Percentiles rank a stretch among this genome's conserved stretches.
Evolutionary conservation across 2,888 invertebrate species (phyloP).

Genomic region (Pollenia angustigena): DNA sequence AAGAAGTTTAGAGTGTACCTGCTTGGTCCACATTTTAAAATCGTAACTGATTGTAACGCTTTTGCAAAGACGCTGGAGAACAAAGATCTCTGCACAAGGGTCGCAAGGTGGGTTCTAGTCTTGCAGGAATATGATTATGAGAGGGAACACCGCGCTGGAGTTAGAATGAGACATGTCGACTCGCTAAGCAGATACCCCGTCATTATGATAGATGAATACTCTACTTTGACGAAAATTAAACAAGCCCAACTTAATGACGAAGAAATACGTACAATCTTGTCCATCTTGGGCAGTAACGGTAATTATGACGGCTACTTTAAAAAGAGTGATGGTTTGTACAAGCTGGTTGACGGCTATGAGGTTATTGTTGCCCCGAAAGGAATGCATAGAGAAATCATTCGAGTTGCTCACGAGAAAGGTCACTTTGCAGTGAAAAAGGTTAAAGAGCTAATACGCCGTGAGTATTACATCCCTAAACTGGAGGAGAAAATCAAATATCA

Average conservation of each 20-base stretch:
- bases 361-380: constrained; percentile 63
- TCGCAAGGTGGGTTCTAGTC: constrained; percentile 66
- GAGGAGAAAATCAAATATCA: constrained; percentile 52
- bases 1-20: constrained; percentile 76
- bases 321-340: constrained; percentile 56
- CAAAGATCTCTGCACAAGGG: constrained; percentile 67
- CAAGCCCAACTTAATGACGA: constrained; percentile 68
- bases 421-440: constrained; percentile 64
- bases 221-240: constrained; percentile 24
- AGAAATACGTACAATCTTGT: constrained; percentile 49
- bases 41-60: constrained; percentile 73
- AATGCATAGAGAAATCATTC: constrained; percentile 68
- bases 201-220: constrained; percentile 50
- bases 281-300: constrained; percentile 47
- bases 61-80: constrained; percentile 71
- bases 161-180: constrained; percentile 71
- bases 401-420: constrained; percentile 56
- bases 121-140: constrained; percentile 67
- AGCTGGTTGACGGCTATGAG: constrained; percentile 47
- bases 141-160: constrained; percentile 70
- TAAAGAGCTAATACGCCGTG: constrained; percentile 41
- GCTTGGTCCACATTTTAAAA: constrained; percentile 69
- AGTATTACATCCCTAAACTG: constrained; percentile 69
- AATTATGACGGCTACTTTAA: constrained; percentile 14
- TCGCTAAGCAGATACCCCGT: constrained; percentile 67